Conservation (phyloP, 2,797 vertebrate genomes). For the Enteromius paludinosus region DNA sequence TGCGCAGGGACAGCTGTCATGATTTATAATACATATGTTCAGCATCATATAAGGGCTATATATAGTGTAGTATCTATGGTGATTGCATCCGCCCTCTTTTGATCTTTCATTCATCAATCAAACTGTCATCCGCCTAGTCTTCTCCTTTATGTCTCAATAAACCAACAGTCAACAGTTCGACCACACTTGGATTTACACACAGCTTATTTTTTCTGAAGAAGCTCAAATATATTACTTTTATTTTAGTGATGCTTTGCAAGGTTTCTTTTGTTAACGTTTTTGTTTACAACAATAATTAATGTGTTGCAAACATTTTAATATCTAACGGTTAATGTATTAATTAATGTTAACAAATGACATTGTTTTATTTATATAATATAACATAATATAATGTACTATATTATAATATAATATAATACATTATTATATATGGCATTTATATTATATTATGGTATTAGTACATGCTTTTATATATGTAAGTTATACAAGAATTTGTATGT, state of each 20-base stretch:
- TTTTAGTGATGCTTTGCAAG: neutral
- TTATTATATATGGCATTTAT: neutral
- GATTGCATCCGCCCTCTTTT: conserved; percentile 54
- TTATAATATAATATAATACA: no score
- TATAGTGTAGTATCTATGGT: conserved; percentile 58
- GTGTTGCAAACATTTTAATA: neutral
- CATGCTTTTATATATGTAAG: neutral
- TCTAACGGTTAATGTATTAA: neutral
- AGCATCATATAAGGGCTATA: conserved; percentile 49
- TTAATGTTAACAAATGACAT: no score
- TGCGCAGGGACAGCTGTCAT: neutral
- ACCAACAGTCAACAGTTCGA: neutral
- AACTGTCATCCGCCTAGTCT: neutral
- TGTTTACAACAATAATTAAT: neutral
- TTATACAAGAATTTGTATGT: neutral
- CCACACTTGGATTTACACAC: neutral
- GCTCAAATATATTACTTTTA: neutral
- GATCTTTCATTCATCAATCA: conserved; percentile 52
- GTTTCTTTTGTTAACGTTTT: neutral
- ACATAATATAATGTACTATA: no score
- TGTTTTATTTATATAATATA: neutral
- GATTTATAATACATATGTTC: conserved; percentile 61
- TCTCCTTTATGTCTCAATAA: neutral
- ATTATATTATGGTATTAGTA: neutral
- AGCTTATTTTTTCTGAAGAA: neutral